Base-by-base conservation (phyloP, 1,140 invertebrate genomes). In the Zaprionus capensis region DNA sequence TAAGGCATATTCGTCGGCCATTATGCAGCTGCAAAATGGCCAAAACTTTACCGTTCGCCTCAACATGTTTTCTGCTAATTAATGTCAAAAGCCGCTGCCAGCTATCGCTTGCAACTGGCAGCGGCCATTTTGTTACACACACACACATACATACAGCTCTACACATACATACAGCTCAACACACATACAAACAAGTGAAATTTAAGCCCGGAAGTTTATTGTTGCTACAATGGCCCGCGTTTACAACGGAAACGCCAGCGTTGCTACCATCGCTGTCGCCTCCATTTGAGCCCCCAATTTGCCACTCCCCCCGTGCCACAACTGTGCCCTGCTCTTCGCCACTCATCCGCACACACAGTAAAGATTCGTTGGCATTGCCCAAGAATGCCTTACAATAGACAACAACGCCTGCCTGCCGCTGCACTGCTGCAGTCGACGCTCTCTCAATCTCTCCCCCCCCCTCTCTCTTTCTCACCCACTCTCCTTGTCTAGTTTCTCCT, bases 151-250 rank as follows among this genome's bases (percentile, higher is more conserved):
- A 51, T n/a, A 26, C 24, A 26, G 24, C 5, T 26, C 4, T 5
- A 17, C 24, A 61, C 55, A 69, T 44, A 44, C 59, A 66, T 59
- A 7, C 5, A 14, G 11, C 0, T 51, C 14, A 0, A 20, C n/a
- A 41, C 26, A 26, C n/a, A 44, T 61, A 51, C 49, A 72, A 55
- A 65, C 78, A 77, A 85, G 84, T 82, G 82, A 91, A 90, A 91
- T 90, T 91, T 90, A 80, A 85, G 66, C 56, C 82, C 79, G 85
- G 79, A 91, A 85, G 79, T 91, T 91, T 90, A 88, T 88, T 88
- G 80, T 90, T 56, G 72, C 76, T 82, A 88, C 86, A 88, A 88
- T 77, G 53, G 68, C 34, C 76, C 70, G 46, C 31, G 65, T 80
- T 69, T 65, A 75, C 73, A 77, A 69, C 78, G 82, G 82, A 85